Conservation (phyloP, 1,140 invertebrate species). For the Glossosoma conforme region DNA sequence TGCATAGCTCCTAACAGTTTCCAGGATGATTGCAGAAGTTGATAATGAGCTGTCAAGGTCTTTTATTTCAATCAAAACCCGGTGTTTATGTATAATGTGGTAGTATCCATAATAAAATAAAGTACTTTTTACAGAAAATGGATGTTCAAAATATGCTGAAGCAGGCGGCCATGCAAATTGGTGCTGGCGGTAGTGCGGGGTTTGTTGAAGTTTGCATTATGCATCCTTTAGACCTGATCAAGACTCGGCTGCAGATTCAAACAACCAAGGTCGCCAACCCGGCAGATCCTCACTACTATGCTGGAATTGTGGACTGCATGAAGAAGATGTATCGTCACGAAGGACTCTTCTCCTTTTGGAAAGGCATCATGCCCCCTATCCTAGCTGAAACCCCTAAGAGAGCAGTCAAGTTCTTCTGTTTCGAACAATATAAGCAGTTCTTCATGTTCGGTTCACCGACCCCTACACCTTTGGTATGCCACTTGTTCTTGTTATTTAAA, state of each 20-base stretch:
- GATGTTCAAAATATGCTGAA: slow-evolving; percentile 54
- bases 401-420: slow-evolving; percentile 89
- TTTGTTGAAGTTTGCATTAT: slow-evolving; percentile 94
- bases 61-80: too few species aligned
- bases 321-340: slow-evolving; percentile 82
- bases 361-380: slow-evolving; percentile 88
- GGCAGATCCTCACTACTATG: slow-evolving; percentile 63
- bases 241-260: slow-evolving; percentile 60
- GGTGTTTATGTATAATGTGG: too few species aligned
- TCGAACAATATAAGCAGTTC: slow-evolving; percentile 86
- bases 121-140: slow-evolving; percentile 34
- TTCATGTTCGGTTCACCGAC: slow-evolving; percentile 70
- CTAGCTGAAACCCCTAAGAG: slow-evolving; percentile 92
- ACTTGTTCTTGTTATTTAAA: slow-evolving; percentile 13
- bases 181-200: slow-evolving; percentile 83
- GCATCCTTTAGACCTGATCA: slow-evolving; percentile 91
- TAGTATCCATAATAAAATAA: too few species aligned
- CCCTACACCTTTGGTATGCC: slow-evolving; percentile 67
- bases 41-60: too few species aligned
- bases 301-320: slow-evolving; percentile 81
- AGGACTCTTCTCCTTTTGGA: slow-evolving; percentile 79
- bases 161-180: slow-evolving; percentile 76
- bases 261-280: slow-evolving; percentile 36
- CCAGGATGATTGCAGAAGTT: too few species aligned
- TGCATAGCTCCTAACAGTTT: too few species aligned